Percentiles rank a stretch among this genome's conserved stretches.
Conservation (phyloP, 2,113 vertebrate genomes). For the Recurvirostra avosetta region DNA sequence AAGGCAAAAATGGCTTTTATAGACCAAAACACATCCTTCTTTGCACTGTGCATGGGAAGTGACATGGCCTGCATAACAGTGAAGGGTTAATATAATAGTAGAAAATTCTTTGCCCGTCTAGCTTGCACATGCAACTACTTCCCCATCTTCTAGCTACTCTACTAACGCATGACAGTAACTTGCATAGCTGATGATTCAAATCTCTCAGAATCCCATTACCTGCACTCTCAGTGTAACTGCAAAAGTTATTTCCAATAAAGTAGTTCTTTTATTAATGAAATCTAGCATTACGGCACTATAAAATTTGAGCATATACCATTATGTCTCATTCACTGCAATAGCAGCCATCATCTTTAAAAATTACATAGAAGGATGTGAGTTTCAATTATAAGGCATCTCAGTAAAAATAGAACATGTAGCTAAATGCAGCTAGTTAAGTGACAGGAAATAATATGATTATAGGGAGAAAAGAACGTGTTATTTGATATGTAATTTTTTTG, state of each 20-base stretch:
- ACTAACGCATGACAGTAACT: neutral
- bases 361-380: neutral
- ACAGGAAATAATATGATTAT: neutral
- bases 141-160: neutral
- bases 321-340: neutral
- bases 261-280: constrained; percentile 32
- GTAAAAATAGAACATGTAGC: neutral
- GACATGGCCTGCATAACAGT: neutral
- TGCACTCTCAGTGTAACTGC: neutral
- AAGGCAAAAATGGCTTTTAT: neutral
- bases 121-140: neutral
- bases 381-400: neutral
- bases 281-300: neutral
- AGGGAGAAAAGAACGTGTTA: neutral
- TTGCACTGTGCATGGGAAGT: neutral
- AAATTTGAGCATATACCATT: neutral
- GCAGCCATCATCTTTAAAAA: neutral
- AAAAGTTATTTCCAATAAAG: constrained; percentile 10
- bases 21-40: neutral
- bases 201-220: neutral
- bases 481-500: neutral
- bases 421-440: neutral
- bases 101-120: neutral
- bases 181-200: neutral
- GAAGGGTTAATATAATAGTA: neutral